Base-by-base conservation (phyloP, 1,140 invertebrate species). In the Dendrolimus kikuchii region DNA sequence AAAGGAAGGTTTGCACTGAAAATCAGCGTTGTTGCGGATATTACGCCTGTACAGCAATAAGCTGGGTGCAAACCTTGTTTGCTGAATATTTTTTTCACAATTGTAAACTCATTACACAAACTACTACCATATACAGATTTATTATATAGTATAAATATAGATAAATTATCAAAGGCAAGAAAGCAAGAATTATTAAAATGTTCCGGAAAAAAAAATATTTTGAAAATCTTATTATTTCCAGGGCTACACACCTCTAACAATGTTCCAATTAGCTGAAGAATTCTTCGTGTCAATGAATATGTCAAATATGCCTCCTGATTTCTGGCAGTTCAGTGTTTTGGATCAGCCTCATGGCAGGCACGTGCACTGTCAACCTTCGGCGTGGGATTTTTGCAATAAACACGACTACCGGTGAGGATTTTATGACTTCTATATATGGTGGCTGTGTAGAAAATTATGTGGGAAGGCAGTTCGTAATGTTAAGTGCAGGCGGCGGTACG, bases 341-440 rank as follows among this genome's bases (percentile, higher is more conserved):
- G 90, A 92, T 59, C 93, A 95, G 75, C 93, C 92, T 0, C 72
- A 90, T 0, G 92, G 95, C 62, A 82, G 93, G 55, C 89, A 92
- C 7, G 88, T 96, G 1, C 90, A 96, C 39, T 97, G 92, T 72
- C 95, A 96, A 68, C 93, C 95, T 4, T 95, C 95, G 0, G 96
- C 96, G 5, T 98, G 96, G 96, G 96, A 98, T 78, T 98, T 98
- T 81, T 97, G 95, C 75, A 96, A 97, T 73, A 88, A 92, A 49
- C 89, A 94, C 61, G 96, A 96, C 70, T 96, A 93, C 72, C 91
- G 93, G 93, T 92, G 75, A 60, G 49, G 38, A 36, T n/a, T n/a
- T n/a, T n/a, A 40, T 23, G 41, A n/a, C 41, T n/a, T 8, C n/a
- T 8, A n/a, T 45, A 6, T 49, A 40, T n/a, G 10, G 5, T 50